Evolutionary conservation across 2,797 vertebrate genomes (phyloP), one percentile per base, ranked within the genome.

Genomic region (Tragopan temminckii): DNA sequence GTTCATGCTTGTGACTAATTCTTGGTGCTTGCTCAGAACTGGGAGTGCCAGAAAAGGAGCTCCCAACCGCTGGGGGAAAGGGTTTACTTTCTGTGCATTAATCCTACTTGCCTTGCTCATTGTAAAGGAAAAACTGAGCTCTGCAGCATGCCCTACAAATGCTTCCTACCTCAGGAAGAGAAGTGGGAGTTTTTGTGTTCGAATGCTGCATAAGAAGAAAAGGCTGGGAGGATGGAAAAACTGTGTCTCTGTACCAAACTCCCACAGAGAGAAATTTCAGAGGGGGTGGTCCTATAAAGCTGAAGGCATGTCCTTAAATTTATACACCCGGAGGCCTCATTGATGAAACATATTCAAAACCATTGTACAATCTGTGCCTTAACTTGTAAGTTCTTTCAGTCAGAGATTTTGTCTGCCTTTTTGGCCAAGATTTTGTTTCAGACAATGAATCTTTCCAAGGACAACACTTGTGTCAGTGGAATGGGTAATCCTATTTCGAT

Each of bases 391-490:
- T 46, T 94, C 80, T 93, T 94, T 86, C 40, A 91, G 82, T 92
- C 67, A 69, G 72, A 94, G 74, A 69, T 74, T 95, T 92, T 86
- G 85, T 95, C 90, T 95, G 87, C 80, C 70, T 94, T 80, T 76
- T 92, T 86, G 89, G 89, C 93, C 90, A 95, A 95, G 85, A 92
- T 91, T 95, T 88, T 84, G 62, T 89, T 94, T 95, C 93, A 94
- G 95, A 94, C 93, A 25, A 72, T 93, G 69, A 84, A 90, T 66
- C 66, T 38, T 94, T 96, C 96, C 92, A 96, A 96, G 72, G 76
- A 95, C 76, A 96, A 95, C 86, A 94, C 81, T 94, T 52, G 76
- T 66, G 93, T 89, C 69, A 90, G 72, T 27, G 84, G 78, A 93
- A 87, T 27, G 79, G 92, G 89, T 92, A 94, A 92, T 82, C 85